Base-by-base conservation (phyloP, 2,888 invertebrate genomes). In the Drosophila sordidula region DNA sequence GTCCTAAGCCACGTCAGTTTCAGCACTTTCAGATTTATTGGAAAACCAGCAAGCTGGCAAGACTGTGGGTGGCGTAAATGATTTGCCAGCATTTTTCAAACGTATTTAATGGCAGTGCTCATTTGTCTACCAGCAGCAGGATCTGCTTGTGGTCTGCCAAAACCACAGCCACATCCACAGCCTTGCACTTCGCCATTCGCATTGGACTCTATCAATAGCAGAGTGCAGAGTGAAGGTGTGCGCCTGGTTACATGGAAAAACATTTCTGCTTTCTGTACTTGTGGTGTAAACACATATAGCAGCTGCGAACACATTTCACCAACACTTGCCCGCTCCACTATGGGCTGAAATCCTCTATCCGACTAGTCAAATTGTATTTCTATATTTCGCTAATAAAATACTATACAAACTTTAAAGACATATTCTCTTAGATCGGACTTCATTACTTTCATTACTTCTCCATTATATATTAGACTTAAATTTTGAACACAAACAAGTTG, bases 51-150 rank as follows among this genome's bases (percentile, higher is more conserved):
- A 5, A 32, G 29, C 42, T 18, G 45, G 44, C 45, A 47, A 36
- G 42, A 26, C 58, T 66, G 49, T 54, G 68, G 66, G 54, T 61
- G 41, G 54, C 68, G 67, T 82, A 79, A 82, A 64, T 79, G 84
- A 82, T 82, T 85, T 78, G 78, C 78, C 74, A 85, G 77, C 82
- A 83, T 83, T 80, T 83, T 85, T 85, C 80, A 80, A 69, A 70
- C 79, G 82, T 59, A 67, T 82, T 85, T 82, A 79, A 83, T 83
- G 79, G 75, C 66, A 66, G 38, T 80, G 75, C 82, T 80, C 85
- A 83, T 83, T 83, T 83, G 80, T 85, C 82, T 82, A 70, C 77
- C 76, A 63, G 73, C 69, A 78, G 70, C 55, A 68, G 56, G 44
- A 68, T 65, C 52, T 65, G 66, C 72, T 61, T 66, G 62, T 45